A percentile compares a stretch with the other conserved stretches of the same genome.
These are phyloP conservation scores for Caradrina kadenii DNA, from an alignment of 2,888 invertebrate genomes.

Conservation along the genomic window DNA sequence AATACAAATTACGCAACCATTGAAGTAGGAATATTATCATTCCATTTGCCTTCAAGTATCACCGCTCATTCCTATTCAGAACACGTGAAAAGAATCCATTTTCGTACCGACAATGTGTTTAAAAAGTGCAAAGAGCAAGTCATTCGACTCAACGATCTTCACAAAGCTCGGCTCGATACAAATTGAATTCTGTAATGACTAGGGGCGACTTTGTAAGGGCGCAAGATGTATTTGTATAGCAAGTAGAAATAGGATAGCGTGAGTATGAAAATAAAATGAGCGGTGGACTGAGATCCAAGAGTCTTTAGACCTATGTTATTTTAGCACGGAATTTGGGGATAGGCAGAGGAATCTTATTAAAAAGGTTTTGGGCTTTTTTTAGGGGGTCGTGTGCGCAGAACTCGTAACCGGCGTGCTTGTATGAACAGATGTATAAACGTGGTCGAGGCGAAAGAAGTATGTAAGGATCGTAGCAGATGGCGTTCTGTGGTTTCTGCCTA, in stretches of 20 bases:
- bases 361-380: too few relatives aligned
- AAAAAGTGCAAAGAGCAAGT: conserved; percentile 64
- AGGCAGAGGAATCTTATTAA: not conserved
- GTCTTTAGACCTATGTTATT: not conserved
- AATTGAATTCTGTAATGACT: conserved; percentile 67
- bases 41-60: conserved; percentile 32
- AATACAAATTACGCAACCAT: conserved; percentile 26
- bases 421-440: too few relatives aligned
- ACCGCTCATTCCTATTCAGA: conserved; percentile 43
- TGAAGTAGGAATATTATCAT: conserved; percentile 23
- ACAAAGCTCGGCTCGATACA: conserved; percentile 57
- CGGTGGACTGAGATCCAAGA: not conserved
- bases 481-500: too few relatives aligned
- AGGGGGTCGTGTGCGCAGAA: too few relatives aligned
- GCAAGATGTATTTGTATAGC: conserved; percentile 42
- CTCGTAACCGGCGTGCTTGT: too few relatives aligned
- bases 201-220: conserved; percentile 34
- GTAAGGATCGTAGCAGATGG: too few relatives aligned
- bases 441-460: too few relatives aligned
- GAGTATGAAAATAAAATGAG: conserved; percentile 21
- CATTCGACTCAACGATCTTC: conserved; percentile 54
- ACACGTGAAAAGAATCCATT: conserved; percentile 49
- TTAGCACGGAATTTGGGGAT: not conserved
- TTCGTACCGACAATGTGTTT: conserved; percentile 53
- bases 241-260: conserved; percentile 30